Evolutionary conservation across 2,797 vertebrate genomes (phyloP).

Genomic region (Halcyon chelicuti): DNA sequence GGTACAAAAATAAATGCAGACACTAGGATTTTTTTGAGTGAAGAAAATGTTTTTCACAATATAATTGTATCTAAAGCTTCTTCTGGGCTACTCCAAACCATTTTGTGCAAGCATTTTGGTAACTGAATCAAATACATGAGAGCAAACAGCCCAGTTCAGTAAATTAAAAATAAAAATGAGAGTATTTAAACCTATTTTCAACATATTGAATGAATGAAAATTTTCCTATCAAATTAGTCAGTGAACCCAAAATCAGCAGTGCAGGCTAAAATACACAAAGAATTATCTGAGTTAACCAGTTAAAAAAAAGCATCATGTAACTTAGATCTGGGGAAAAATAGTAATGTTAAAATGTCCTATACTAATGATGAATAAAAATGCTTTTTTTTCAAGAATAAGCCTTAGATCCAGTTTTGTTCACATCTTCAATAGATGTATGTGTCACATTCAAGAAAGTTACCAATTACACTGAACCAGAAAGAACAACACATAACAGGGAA

Average conservation of each 20-base stretch:
- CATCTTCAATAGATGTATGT: background rate
- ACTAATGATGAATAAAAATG: background rate
- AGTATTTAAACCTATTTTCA: slow-evolving; percentile 43
- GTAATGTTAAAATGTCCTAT: background rate
- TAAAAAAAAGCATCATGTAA: background rate
- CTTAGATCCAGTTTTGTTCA: background rate
- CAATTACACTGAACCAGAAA: background rate
- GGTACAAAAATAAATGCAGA: slow-evolving; percentile 47
- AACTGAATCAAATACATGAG: slow-evolving; percentile 31
- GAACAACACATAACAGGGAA: background rate
- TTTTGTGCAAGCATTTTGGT: slow-evolving; percentile 13
- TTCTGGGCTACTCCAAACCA: slow-evolving; percentile 45
- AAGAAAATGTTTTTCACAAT: background rate
- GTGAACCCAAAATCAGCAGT: slow-evolving; percentile 39
- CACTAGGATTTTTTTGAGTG: background rate
- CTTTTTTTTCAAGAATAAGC: background rate
- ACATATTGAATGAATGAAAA: background rate
- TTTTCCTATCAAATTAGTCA: slow-evolving; percentile 43
- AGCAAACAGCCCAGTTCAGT: background rate
- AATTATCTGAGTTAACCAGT: slow-evolving; percentile 44
- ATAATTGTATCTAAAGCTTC: background rate
- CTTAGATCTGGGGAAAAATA: background rate
- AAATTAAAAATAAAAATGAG: background rate
- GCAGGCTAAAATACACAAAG: background rate
- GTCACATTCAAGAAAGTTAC: background rate